phyloP scores from a whole-genome alignment of 2,888 invertebrate genomes.

The Petrolisthes manimaculis region DNA sequence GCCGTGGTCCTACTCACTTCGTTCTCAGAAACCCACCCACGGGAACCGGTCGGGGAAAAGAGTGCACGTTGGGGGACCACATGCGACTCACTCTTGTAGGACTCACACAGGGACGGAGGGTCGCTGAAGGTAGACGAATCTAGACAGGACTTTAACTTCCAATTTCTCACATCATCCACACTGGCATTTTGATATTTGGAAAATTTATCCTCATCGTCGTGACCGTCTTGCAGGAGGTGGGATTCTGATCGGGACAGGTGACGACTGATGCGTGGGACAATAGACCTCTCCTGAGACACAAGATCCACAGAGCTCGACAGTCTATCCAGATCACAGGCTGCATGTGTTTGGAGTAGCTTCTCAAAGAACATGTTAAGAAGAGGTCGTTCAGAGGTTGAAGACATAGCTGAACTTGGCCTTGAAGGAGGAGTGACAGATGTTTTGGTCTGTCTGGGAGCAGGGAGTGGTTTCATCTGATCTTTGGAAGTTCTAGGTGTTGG shows the following conservation, averaged over 20 bases:
- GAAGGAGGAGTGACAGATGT: conserved; percentile 32
- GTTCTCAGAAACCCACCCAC: conserved; percentile 27
- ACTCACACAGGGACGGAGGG: conserved; percentile 30
- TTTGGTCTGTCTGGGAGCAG: conserved; percentile 35
- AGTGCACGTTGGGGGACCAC: neutral
- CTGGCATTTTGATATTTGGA: neutral
- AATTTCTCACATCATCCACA: conserved; percentile 4
- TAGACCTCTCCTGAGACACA: neutral
- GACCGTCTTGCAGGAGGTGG: neutral
- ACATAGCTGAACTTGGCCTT: conserved; percentile 40
- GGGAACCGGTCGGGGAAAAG: conserved; percentile 14
- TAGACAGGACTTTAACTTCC: conserved; percentile 19
- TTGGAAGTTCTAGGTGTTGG: conserved; percentile 8
- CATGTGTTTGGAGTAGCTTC: conserved; percentile 41
- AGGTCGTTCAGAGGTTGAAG: conserved; percentile 38
- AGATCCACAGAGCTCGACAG: conserved; percentile 20
- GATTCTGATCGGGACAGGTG: conserved; percentile 2
- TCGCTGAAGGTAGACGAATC: conserved; percentile 36
- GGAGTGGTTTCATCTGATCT: conserved; percentile 2
- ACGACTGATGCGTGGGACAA: neutral
- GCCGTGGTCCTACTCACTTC: conserved; percentile 20
- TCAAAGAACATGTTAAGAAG: conserved; percentile 47
- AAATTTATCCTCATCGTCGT: neutral
- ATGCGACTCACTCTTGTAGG: conserved; percentile 22
- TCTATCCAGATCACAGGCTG: neutral